Evolutionary conservation across 2,888 invertebrate species (phyloP).

Genomic region (Drosophila pseudotakahashii): DNA sequence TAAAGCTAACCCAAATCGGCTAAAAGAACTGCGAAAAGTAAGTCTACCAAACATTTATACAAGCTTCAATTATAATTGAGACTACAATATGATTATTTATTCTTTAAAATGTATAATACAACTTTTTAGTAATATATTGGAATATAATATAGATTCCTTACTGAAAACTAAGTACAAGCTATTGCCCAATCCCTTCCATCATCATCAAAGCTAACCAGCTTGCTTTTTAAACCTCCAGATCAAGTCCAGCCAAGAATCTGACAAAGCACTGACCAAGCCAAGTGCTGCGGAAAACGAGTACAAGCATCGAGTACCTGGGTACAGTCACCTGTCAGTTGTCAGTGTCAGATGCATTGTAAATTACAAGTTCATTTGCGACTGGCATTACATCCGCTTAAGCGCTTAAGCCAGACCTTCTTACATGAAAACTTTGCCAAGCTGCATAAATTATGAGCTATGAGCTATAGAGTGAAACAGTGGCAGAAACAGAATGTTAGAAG

Average conservation of each 20-base stretch:
- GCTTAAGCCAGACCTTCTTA: conserved; percentile 37
- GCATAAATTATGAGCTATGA: conserved; percentile 61
- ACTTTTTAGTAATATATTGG: no score
- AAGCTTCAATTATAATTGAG: no score
- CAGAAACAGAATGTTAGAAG: not conserved
- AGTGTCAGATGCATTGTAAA: conserved; percentile 77
- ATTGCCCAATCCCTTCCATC: conserved; percentile 8
- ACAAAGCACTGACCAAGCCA: conserved; percentile 6
- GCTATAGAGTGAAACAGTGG: not conserved
- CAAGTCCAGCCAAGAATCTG: conserved; percentile 12
- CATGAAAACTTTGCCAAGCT: conserved; percentile 13
- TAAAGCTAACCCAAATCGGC: not conserved
- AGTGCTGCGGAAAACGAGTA: conserved; percentile 6
- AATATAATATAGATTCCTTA: no score
- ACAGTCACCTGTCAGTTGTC: conserved; percentile 62
- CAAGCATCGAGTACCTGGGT: conserved; percentile 21
- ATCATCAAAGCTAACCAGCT: not conserved
- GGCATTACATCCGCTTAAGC: conserved; percentile 69
- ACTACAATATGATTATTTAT: no score
- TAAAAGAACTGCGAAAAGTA: not conserved
- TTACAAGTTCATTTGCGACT: conserved; percentile 76
- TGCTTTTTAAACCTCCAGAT: conserved; percentile 1
- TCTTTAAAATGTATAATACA: no score
- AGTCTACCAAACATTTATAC: not conserved
- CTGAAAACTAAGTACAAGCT: not conserved